Conservation (phyloP, 2,113 vertebrate genomes). For the Chloroceryle aenea region DNA sequence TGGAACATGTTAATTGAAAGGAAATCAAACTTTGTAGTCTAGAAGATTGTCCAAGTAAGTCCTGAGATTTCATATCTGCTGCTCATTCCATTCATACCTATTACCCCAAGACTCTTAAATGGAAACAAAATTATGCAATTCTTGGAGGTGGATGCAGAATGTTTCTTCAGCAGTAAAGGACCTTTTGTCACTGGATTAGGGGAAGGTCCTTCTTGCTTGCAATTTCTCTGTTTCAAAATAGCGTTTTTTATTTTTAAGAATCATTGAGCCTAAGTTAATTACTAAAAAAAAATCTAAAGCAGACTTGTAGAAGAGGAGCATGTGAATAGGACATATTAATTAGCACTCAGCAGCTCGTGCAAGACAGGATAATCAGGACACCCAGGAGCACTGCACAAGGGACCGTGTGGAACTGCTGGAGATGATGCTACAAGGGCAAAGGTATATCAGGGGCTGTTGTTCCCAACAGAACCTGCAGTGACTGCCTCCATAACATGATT, state of each 20-base stretch:
- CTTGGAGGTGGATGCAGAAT: not conserved
- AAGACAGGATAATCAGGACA: not conserved
- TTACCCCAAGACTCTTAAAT: not conserved
- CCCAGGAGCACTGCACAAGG: not conserved
- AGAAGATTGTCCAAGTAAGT: not conserved
- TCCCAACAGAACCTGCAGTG: not conserved
- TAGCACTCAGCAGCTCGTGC: not conserved
- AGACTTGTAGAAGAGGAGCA: not conserved
- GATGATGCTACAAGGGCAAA: not conserved
- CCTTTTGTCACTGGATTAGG: not conserved
- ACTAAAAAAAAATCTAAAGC: not conserved
- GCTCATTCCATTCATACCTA: not conserved
- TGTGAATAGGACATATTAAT: not conserved
- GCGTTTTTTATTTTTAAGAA: not conserved
- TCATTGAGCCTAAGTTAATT: not conserved
- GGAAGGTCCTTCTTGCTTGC: not conserved
- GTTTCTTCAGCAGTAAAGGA: not conserved
- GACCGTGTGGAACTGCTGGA: not conserved
- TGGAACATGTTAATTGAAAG: not conserved
- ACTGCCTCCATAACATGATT: not conserved
- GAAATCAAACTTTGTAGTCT: not conserved
- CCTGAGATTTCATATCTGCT: not conserved
- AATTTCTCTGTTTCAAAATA: not conserved
- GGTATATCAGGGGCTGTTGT: not conserved
- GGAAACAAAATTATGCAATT: not conserved